Evolutionary conservation across 2,113 vertebrate genomes (phyloP).

Genomic region (Hipposideros armiger): DNA sequence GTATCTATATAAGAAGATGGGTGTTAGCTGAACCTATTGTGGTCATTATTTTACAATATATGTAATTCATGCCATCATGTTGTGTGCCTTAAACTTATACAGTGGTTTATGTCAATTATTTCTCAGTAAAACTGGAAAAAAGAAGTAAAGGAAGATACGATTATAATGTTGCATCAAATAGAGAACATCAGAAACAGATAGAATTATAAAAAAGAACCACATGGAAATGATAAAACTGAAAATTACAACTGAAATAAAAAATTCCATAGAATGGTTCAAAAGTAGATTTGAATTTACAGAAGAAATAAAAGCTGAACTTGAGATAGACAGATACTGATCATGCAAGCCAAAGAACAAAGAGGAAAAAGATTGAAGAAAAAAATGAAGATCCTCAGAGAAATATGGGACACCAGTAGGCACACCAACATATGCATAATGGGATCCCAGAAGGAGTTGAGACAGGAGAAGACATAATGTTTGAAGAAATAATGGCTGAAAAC

Average conservation of each 20-base stretch:
- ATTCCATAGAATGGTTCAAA: not conserved
- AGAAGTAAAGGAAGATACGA: not conserved
- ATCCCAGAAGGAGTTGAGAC: not conserved
- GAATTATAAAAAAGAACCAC: not conserved
- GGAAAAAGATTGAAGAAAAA: not conserved
- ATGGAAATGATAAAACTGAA: not conserved
- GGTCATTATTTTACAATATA: not conserved
- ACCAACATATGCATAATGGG: not conserved
- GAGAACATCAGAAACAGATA: not conserved
- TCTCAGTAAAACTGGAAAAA: not conserved
- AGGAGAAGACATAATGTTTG: not conserved
- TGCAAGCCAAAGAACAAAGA: not conserved
- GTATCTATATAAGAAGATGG: not conserved
- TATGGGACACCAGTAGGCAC: not conserved
- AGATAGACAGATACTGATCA: not conserved
- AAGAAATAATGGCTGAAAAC: not conserved
- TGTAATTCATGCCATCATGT: not conserved
- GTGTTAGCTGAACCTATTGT: not conserved
- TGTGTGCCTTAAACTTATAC: not conserved
- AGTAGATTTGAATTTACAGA: not conserved
- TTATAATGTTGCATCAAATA: not conserved
- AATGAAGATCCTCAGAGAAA: not conserved
- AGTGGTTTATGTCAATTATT: not conserved
- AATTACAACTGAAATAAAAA: not conserved
- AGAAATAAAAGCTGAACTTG: not conserved